Conservation (phyloP, 2,113 vertebrate species). For the Capreolus pygargus region DNA sequence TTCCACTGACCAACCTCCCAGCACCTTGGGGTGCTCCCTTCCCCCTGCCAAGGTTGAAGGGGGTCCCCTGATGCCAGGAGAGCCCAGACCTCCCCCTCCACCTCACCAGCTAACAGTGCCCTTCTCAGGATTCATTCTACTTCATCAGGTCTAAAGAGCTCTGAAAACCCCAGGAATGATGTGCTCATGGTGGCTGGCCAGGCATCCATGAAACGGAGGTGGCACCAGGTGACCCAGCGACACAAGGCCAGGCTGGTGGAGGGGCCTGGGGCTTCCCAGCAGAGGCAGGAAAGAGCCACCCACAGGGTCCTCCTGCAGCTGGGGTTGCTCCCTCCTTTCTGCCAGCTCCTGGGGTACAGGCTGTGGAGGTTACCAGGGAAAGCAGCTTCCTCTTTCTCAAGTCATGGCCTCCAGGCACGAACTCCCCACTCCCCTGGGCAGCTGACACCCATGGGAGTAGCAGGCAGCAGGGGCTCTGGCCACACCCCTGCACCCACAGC, state of each 20-base stretch:
- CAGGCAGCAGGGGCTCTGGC: background rate
- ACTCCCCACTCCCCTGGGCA: background rate
- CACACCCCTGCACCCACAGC: background rate
- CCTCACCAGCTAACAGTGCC: background rate
- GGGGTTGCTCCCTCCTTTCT: background rate
- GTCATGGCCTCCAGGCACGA: background rate
- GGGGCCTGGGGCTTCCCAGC: background rate
- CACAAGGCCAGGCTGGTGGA: background rate
- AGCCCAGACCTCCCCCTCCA: background rate
- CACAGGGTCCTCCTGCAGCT: background rate
- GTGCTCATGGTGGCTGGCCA: background rate
- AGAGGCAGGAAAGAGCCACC: background rate
- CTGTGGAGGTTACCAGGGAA: background rate
- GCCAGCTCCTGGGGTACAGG: background rate
- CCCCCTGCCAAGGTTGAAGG: background rate
- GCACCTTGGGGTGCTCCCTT: background rate
- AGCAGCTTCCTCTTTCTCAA: background rate
- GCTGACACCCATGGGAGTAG: background rate
- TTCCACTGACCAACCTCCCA: background rate
- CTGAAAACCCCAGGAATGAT: background rate
- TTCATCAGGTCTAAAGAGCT: background rate
- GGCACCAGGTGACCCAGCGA: too few relatives aligned
- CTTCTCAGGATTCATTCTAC: background rate
- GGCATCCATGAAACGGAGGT: background rate
- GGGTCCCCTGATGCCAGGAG: background rate